Base-by-base conservation (phyloP, 2,888 invertebrate genomes). In the Cheiracanthium punctorium region DNA sequence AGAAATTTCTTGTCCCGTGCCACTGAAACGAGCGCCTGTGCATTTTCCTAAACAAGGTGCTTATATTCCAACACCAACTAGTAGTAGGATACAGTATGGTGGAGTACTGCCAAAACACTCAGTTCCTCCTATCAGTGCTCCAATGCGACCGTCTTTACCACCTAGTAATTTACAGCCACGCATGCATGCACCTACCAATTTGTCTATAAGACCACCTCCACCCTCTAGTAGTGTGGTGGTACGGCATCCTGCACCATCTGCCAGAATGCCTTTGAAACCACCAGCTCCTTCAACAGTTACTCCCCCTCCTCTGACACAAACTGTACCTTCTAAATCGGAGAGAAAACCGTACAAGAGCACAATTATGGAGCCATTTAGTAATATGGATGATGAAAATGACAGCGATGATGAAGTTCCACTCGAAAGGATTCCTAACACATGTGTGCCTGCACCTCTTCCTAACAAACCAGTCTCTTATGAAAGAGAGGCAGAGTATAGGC, bases 341-440 rank as follows among this genome's bases (percentile, higher is more conserved):
- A 32, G 43, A 28, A 75, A 70, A 41, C 69, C 84, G 5, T 77
- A 75, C 32, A 52, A 65, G 28, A 72, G 86, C 28, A 65, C 80
- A 24, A 86, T 86, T 20, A 76, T 86, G 43, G 80, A 86, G 33
- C 86, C 86, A 1, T 86, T 86, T 20, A 80, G 80, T 30, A 82
- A 71, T 29, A 65, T 73, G 30, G 85, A 85, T 20, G 80, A 80
- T 37, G 82, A 76, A 41, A 37, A 52, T 20, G 86, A 80, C 5
- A 80, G 80, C 48, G 86, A 86, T 41, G 86, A 86, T 43, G 80
- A 80, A 29, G 86, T 86, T 17, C 86, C 86, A 14, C 48, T 86
- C 4, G 86, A 86, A 32, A 58, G 80, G 41, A 86, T 86, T 65
- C 86, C 86, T 30, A 74, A 41, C 17, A 33, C 72, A 14, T 43